These are phyloP conservation scores for Erethizon dorsatum DNA, from an alignment of 2,797 vertebrate genomes.

Conservation along the genomic window DNA sequence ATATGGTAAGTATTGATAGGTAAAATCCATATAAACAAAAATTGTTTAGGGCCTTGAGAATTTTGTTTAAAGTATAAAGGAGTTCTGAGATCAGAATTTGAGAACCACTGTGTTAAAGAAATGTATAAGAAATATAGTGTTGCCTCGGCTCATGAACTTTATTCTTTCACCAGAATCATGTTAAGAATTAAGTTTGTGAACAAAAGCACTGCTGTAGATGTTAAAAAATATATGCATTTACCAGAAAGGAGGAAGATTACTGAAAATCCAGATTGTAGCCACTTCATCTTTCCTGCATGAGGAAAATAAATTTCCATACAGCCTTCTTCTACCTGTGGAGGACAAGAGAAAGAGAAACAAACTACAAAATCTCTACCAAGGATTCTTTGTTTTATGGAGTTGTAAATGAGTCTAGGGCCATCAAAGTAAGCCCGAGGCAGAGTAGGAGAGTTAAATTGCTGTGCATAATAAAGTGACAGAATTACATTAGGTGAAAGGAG, in stretches of 20 bases:
- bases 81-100: conserved; percentile 50
- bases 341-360: conserved; percentile 33
- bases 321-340: conserved; percentile 7
- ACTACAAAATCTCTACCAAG: conserved; percentile 36
- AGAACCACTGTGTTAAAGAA: conserved; percentile 23
- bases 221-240: neutral
- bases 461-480: conserved; percentile 8
- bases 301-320: conserved; percentile 58
- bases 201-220: neutral
- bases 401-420: conserved; percentile 69
- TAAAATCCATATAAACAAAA: conserved; percentile 52
- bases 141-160: neutral
- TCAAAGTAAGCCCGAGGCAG: conserved; percentile 68
- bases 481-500: neutral
- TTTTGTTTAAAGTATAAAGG: conserved; percentile 22
- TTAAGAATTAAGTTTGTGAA: neutral
- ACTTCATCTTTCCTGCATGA: neutral
- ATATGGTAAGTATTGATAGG: conserved; percentile 39
- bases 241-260: conserved; percentile 34
- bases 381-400: conserved; percentile 67
- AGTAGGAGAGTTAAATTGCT: conserved; percentile 27
- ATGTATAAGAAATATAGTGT: conserved; percentile 25
- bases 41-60: neutral
- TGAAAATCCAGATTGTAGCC: conserved; percentile 25
- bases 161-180: neutral